These are phyloP conservation scores for Scalopus aquaticus DNA, from an alignment of 2,113 vertebrate species.

Conservation along the genomic window DNA sequence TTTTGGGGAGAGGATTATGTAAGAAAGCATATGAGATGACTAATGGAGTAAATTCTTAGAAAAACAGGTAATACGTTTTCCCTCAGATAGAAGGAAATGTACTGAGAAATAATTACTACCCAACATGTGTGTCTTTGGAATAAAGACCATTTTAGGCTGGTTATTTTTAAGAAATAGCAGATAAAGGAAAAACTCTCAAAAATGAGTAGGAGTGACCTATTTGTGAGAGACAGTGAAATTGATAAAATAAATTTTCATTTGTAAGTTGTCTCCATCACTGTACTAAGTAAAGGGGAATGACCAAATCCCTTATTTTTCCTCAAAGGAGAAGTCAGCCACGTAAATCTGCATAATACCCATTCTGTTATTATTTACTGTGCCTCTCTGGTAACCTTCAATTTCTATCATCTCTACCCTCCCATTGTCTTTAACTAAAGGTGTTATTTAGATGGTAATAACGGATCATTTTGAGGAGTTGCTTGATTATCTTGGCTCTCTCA, in stretches of 20 bases:
- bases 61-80: neutral
- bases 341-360: neutral
- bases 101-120: neutral
- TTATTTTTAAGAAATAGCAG: neutral
- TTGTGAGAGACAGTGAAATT: neutral
- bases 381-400: neutral
- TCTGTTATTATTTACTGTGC: neutral
- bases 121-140: too few species aligned
- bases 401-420: neutral
- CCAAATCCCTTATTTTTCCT: neutral
- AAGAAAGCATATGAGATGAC: neutral
- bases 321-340: neutral
- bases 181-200: neutral
- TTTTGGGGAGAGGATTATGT: neutral
- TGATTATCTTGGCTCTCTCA: neutral
- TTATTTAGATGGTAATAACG: neutral
- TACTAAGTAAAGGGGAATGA: neutral
- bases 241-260: neutral
- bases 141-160: neutral
- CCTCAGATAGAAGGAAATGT: neutral
- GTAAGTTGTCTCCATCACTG: neutral
- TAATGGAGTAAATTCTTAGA: neutral
- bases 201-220: neutral
- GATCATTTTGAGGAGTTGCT: neutral
- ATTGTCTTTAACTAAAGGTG: neutral